phyloP scores from a whole-genome alignment of 2,888 invertebrate genomes.

The Drosophila incognita region DNA sequence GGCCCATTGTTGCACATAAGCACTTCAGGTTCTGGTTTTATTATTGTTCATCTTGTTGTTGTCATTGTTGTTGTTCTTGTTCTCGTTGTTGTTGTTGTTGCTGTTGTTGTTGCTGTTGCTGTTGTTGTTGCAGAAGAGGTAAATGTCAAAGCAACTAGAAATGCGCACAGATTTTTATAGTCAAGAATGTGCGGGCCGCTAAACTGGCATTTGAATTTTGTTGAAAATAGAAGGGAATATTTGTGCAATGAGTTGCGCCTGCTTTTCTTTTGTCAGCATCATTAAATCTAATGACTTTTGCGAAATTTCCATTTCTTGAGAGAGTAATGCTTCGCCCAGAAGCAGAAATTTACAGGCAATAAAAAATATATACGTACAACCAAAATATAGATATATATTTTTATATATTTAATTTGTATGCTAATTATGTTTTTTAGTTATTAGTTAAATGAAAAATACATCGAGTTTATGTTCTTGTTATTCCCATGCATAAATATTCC shows the following conservation, averaged over 20 bases:
- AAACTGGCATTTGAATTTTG: slow-evolving; percentile 40
- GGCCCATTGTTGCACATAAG: slow-evolving; percentile 48
- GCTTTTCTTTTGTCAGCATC: neutral
- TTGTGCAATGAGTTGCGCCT: neutral
- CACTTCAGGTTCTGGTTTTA: slow-evolving; percentile 17
- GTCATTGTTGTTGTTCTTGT: neutral
- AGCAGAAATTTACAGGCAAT: neutral
- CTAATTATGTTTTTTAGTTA: neutral
- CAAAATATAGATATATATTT: neutral
- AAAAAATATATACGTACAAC: neutral
- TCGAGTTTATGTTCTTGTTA: rapidly evolving
- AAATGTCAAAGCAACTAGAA: slow-evolving; percentile 44
- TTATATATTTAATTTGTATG: neutral
- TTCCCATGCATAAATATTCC: neutral
- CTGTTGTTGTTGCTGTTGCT: neutral
- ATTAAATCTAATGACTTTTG: slow-evolving; percentile 1
- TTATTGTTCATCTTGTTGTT: neutral
- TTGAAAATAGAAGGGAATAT: neutral
- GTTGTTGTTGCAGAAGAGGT: slow-evolving; percentile 1
- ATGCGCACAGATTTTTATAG: slow-evolving; percentile 39
- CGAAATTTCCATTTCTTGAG: neutral
- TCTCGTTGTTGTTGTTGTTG: slow-evolving; percentile 3
- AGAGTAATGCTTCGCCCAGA: neutral
- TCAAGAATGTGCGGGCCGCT: slow-evolving; percentile 40
- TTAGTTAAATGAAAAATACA: neutral